phyloP scores from a whole-genome alignment of 2,797 vertebrate species.

The Vireo griseus region DNA sequence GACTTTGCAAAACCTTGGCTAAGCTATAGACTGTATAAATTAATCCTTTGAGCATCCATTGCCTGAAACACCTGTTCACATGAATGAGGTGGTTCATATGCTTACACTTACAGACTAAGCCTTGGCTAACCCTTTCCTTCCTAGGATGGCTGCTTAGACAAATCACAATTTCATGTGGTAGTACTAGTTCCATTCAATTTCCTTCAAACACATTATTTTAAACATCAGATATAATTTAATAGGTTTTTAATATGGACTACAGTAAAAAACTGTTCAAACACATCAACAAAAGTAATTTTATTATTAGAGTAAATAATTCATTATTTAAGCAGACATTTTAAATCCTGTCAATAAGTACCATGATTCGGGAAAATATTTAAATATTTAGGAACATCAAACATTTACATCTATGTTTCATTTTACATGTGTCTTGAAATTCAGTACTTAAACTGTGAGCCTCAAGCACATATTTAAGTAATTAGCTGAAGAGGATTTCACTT shows the following conservation, averaged over 20 bases:
- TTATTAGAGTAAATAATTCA: neutral
- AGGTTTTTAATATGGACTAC: neutral
- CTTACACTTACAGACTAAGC: neutral
- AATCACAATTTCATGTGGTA: neutral
- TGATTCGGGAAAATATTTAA: neutral
- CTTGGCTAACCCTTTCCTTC: neutral
- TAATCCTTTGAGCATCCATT: neutral
- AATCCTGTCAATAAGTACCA: neutral
- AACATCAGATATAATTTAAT: neutral
- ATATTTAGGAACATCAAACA: neutral
- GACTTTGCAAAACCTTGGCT: conserved; percentile 1
- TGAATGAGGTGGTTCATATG: neutral
- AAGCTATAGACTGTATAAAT: neutral
- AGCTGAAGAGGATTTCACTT: neutral
- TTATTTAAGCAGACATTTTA: neutral
- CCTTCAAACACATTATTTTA: neutral
- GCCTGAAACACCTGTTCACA: neutral
- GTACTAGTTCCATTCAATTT: neutral
- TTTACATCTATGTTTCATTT: neutral
- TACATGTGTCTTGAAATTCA: neutral
- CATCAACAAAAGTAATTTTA: neutral
- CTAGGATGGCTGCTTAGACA: neutral
- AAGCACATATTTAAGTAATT: neutral
- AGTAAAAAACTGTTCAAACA: neutral
- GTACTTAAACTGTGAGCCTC: neutral